Conservation (phyloP, 2,113 vertebrate species). For the Corythoichthys haematopterus region DNA sequence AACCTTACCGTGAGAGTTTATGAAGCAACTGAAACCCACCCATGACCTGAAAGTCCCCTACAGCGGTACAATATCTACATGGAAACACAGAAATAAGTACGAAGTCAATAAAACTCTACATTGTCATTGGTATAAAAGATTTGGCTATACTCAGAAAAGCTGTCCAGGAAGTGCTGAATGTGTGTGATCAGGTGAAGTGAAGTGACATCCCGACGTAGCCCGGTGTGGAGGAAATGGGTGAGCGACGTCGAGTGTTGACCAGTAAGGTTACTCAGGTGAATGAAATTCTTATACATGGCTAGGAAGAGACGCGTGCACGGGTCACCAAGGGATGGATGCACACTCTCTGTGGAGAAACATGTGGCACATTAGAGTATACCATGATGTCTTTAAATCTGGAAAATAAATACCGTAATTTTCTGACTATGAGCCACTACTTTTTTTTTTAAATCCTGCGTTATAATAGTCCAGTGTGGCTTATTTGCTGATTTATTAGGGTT, state of each 20-base stretch:
- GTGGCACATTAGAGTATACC: not conserved
- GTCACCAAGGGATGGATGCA: constrained; percentile 61
- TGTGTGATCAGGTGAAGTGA: constrained; percentile 83
- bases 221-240: constrained; percentile 81
- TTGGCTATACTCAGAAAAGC: constrained; percentile 82
- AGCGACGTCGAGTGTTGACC: constrained; percentile 86
- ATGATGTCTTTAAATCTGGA: no score
- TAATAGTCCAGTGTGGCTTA: no score
- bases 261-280: constrained; percentile 81
- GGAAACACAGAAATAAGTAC: not conserved
- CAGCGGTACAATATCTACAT: constrained; percentile 80
- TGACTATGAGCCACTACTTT: no score
- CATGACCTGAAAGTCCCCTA: constrained; percentile 92
- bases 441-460: no score
- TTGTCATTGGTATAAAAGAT: not conserved
- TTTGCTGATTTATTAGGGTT: no score
- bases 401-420: no score
- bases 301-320: constrained; percentile 79
- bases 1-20: constrained; percentile 85
- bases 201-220: constrained; percentile 70
- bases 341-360: constrained; percentile 71
- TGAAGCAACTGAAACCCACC: constrained; percentile 86
- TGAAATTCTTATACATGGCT: constrained; percentile 81
- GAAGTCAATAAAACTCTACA: not conserved
- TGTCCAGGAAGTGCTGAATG: constrained; percentile 82